A percentile compares a stretch with the other conserved stretches of the same genome.
Evolutionary conservation across 2,888 invertebrate genomes (phyloP).

Genomic region (Clistopyga incitator): DNA sequence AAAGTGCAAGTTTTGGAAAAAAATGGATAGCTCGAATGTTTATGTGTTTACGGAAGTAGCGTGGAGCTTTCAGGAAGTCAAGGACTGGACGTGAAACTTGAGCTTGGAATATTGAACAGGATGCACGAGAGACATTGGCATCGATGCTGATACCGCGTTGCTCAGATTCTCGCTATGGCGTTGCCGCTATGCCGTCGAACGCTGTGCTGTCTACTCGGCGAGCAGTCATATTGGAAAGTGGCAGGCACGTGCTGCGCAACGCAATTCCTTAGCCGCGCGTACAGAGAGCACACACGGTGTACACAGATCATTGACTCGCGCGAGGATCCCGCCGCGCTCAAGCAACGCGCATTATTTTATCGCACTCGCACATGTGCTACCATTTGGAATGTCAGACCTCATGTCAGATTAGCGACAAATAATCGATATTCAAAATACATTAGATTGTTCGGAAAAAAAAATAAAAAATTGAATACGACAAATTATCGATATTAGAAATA

Average conservation of each 20-base stretch:
- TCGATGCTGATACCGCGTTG: slow-evolving; percentile 39
- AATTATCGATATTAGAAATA: no score
- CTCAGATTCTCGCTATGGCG: slow-evolving; percentile 38
- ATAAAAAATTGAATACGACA: no score
- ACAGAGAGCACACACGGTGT: slow-evolving; percentile 54
- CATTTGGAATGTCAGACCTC: no score
- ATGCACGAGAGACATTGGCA: slow-evolving; percentile 2
- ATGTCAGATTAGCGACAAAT: no score
- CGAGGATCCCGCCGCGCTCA: slow-evolving; percentile 37
- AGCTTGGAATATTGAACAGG: slow-evolving; percentile 16
- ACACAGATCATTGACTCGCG: slow-evolving; percentile 78
- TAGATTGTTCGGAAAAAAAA: no score
- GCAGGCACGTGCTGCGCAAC: slow-evolving; percentile 71
- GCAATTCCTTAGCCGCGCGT: slow-evolving; percentile 69
- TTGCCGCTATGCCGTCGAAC: slow-evolving; percentile 40
- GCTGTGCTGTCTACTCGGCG: slow-evolving; percentile 23
- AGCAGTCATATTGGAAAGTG: slow-evolving; percentile 74
- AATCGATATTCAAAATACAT: no score
- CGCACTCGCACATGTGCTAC: slow-evolving; percentile 7
- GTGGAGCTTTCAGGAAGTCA: neutral
- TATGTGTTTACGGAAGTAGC: neutral
- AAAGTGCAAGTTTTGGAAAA: no score
- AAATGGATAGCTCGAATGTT: no score
- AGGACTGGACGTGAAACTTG: neutral
- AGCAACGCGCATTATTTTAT: slow-evolving; percentile 61